Conservation (phyloP, 2,888 invertebrate genomes). For the Kuschelorhynchus macadamiae region DNA sequence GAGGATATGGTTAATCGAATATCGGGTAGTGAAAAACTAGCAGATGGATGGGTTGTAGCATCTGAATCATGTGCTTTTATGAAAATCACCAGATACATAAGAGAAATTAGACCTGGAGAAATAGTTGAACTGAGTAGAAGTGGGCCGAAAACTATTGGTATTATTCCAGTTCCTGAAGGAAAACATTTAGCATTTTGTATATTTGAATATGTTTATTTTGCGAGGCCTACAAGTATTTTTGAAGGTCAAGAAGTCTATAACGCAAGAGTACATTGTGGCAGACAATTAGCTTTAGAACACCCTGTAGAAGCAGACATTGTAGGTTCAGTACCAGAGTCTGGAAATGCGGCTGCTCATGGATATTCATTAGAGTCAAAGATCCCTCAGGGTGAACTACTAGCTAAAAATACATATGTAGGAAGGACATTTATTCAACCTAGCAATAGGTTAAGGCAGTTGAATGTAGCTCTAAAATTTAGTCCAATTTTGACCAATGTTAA, state of each 20-base stretch:
- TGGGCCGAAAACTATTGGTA: slow-evolving; percentile 88
- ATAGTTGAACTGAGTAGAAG: slow-evolving; percentile 91
- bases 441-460: slow-evolving; percentile 88
- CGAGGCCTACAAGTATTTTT: slow-evolving; percentile 93
- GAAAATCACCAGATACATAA: slow-evolving; percentile 84
- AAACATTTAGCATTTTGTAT: slow-evolving; percentile 95
- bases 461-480: slow-evolving; percentile 95
- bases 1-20: slow-evolving; percentile 26
- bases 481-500: slow-evolving; percentile 92
- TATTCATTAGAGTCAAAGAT: slow-evolving; percentile 91
- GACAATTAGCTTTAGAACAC: slow-evolving; percentile 91
- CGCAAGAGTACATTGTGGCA: slow-evolving; percentile 93
- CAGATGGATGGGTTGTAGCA: slow-evolving; percentile 94
- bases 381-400: slow-evolving; percentile 93
- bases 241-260: slow-evolving; percentile 98
- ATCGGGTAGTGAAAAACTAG: slow-evolving; percentile 25
- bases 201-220: slow-evolving; percentile 99
- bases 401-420: slow-evolving; percentile 97
- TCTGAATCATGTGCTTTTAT: slow-evolving; percentile 98
- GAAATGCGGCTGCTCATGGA: slow-evolving; percentile 96
- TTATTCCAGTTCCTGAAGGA: slow-evolving; percentile 85
- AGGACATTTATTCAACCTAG: slow-evolving; percentile 98
- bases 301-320: slow-evolving; percentile 95
- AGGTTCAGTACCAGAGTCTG: slow-evolving; percentile 97
- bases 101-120: slow-evolving; percentile 94